A percentile compares a stretch with the other conserved stretches of the same genome.
phyloP scores from a whole-genome alignment of 2,113 vertebrate genomes.

The Brienomyrus brachyistius region DNA sequence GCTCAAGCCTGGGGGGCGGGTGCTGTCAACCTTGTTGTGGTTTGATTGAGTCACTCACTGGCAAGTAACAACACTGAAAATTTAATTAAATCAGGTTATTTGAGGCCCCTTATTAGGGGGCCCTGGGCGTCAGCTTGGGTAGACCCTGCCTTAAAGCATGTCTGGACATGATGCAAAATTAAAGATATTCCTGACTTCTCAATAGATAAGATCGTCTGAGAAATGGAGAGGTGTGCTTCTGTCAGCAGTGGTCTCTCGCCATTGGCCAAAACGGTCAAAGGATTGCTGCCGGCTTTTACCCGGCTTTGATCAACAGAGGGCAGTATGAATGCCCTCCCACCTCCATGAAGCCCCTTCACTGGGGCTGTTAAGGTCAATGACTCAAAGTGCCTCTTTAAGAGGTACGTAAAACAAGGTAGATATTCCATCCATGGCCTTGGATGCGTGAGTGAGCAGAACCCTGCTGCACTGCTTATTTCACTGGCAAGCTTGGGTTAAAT shows the following conservation, averaged over 20 bases:
- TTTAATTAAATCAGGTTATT: neutral
- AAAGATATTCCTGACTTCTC: neutral
- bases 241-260: neutral
- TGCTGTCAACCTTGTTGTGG: neutral
- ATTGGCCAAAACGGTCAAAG: neutral
- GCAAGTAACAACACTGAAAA: neutral
- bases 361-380: neutral
- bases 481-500: neutral
- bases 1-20: neutral
- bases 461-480: neutral
- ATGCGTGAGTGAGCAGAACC: neutral
- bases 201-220: neutral
- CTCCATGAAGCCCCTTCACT: neutral
- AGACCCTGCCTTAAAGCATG: neutral
- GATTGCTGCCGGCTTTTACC: neutral
- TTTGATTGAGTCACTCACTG: neutral
- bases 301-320: neutral
- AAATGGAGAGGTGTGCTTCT: neutral
- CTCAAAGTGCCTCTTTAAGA: conserved; percentile 4
- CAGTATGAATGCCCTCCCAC: neutral
- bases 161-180: neutral
- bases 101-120: neutral
- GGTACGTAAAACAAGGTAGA: neutral
- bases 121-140: neutral
- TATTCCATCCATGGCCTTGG: neutral